Evolutionary conservation across 2,113 vertebrate genomes (phyloP).

Genomic region (Ptilorrhoa leucosticta): DNA sequence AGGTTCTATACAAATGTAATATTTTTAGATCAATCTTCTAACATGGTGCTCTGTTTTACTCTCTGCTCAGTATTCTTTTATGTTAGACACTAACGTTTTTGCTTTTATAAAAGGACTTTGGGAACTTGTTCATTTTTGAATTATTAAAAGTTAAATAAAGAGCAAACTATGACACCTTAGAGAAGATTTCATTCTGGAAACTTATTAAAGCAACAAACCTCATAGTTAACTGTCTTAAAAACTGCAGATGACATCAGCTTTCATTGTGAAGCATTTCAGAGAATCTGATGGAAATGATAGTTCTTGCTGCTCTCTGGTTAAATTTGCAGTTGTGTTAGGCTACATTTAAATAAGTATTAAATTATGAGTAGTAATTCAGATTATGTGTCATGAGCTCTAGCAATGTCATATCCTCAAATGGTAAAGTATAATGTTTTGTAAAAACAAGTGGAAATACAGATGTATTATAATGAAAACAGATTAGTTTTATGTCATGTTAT

Average conservation of each 20-base stretch:
- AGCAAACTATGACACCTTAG: not conserved
- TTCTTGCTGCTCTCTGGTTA: not conserved
- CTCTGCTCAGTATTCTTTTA: not conserved
- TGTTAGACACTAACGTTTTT: not conserved
- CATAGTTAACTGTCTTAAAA: not conserved
- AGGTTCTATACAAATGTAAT: not conserved
- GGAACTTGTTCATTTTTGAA: not conserved
- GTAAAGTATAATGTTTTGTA: not conserved
- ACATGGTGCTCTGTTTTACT: not conserved
- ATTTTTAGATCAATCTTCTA: not conserved
- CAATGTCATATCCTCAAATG: not conserved
- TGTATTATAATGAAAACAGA: not conserved
- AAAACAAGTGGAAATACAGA: not conserved
- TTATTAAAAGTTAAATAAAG: not conserved
- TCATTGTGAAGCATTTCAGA: not conserved
- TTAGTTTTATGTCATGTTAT: not conserved
- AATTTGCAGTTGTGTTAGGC: not conserved
- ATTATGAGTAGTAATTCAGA: not conserved
- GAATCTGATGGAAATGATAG: not conserved
- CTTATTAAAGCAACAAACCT: not conserved
- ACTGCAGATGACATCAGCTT: not conserved
- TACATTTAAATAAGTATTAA: not conserved
- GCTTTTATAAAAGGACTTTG: not conserved
- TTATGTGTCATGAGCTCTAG: not conserved
- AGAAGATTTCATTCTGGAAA: not conserved